Evolutionary conservation across 2,888 invertebrate species (phyloP).

Genomic region (Chesias legatella): DNA sequence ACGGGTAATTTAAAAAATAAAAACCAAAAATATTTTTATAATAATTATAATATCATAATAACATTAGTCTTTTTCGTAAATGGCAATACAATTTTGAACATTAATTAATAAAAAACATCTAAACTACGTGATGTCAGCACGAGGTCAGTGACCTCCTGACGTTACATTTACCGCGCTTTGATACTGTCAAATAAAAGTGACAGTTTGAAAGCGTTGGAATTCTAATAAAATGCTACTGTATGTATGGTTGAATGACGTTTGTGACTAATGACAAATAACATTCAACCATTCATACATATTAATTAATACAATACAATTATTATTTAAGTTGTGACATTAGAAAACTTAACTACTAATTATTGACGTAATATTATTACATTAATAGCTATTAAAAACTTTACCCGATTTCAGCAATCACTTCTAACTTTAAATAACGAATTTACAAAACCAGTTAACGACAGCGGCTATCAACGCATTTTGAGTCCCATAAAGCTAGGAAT

Average conservation of each 20-base stretch:
- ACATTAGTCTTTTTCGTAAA: constrained; percentile 76
- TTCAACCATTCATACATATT: constrained; percentile 11
- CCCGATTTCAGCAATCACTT: background rate
- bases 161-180: constrained; percentile 22
- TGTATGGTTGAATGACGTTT: too few relatives aligned
- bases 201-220: constrained; percentile 14
- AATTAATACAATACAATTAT: constrained; percentile 12
- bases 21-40: constrained; percentile 48
- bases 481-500: too few relatives aligned
- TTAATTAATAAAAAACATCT: constrained; percentile 51
- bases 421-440: background rate
- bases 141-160: constrained; percentile 28
- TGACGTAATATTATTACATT: constrained; percentile 10
- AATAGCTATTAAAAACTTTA: background rate
- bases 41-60: constrained; percentile 45
- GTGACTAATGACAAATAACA: background rate
- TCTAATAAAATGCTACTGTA: too few relatives aligned
- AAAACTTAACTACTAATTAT: constrained; percentile 15
- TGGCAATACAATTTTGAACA: constrained; percentile 77
- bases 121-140: constrained; percentile 39
- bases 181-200: constrained; percentile 19
- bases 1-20: constrained; percentile 28
- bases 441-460: background rate
- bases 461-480: too few relatives aligned
- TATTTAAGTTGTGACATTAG: constrained; percentile 20